Evolutionary conservation across 2,113 vertebrate species (phyloP).

Genomic region (Mungos mungo): DNA sequence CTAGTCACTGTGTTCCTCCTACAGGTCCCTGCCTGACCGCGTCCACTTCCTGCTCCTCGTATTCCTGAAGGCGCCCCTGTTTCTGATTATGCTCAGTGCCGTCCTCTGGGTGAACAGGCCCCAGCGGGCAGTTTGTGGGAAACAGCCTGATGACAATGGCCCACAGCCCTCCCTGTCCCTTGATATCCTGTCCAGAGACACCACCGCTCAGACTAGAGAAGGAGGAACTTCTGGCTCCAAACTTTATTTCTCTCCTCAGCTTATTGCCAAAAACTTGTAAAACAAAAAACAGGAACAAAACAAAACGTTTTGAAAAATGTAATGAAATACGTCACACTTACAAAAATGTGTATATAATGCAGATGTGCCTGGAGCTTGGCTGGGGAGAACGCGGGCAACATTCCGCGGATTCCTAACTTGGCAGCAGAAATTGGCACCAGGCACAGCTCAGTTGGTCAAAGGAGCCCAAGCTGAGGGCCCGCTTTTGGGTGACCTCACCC

Average conservation of each 20-base stretch:
- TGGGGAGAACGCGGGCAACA: neutral
- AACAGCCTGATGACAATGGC: neutral
- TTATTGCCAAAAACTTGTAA: neutral
- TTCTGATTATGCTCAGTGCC: neutral
- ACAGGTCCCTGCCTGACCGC: neutral
- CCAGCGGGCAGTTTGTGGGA: neutral
- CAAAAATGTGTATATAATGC: neutral
- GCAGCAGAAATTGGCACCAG: neutral
- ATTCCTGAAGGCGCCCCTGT: neutral
- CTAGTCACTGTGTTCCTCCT: fast-evolving
- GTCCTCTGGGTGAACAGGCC: slow-evolving; percentile 31
- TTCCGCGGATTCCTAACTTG: neutral
- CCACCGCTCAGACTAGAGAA: neutral
- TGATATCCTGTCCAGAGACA: neutral
- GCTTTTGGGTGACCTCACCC: fast-evolving
- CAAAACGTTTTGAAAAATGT: neutral
- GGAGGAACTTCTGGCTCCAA: neutral
- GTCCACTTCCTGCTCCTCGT: neutral
- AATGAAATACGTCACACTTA: neutral
- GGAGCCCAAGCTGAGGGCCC: too few relatives aligned
- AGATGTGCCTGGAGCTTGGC: neutral
- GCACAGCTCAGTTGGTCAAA: neutral
- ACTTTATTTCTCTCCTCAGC: neutral
- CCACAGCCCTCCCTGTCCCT: fast-evolving
- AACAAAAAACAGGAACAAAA: neutral